phyloP scores from a whole-genome alignment of 2,888 invertebrate genomes.

The Amphipyra tragopoginis region DNA sequence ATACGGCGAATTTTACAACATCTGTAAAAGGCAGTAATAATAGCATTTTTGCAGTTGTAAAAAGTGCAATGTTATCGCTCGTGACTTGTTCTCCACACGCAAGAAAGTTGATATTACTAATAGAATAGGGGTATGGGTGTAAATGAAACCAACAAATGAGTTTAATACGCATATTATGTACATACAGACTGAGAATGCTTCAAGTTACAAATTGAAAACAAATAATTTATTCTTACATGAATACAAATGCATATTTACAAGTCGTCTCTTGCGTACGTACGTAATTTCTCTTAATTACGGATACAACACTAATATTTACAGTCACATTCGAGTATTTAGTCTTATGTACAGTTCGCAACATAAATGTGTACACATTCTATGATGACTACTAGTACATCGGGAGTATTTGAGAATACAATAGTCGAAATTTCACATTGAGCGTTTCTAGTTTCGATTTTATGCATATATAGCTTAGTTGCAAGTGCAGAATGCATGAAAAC shows the following conservation, averaged over 20 bases:
- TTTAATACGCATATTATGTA: slow-evolving; percentile 59
- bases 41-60: too few species aligned
- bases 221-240: slow-evolving; percentile 65
- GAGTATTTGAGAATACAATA: slow-evolving; percentile 27
- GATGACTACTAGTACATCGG: slow-evolving; percentile 23
- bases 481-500: slow-evolving; percentile 4
- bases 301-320: slow-evolving; percentile 57
- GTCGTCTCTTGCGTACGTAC: slow-evolving; percentile 38
- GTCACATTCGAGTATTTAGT: slow-evolving; percentile 54
- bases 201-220: slow-evolving; percentile 57
- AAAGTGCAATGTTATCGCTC: too few species aligned
- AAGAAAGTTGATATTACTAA: background rate
- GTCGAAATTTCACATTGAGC: slow-evolving; percentile 27
- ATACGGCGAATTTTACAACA: too few species aligned
- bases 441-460: slow-evolving; percentile 28
- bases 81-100: background rate
- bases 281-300: slow-evolving; percentile 44
- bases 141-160: slow-evolving; percentile 44
- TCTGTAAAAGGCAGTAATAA: too few species aligned
- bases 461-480: slow-evolving; percentile 10
- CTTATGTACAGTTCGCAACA: slow-evolving; percentile 38
- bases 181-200: slow-evolving; percentile 63
- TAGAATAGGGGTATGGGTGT: background rate
- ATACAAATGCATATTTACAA: slow-evolving; percentile 64
- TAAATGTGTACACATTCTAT: slow-evolving; percentile 26